A percentile compares a stretch with the other conserved stretches of the same genome.
phyloP scores from a whole-genome alignment of 35 echinoderm and acorn worm species.

The Anneissia japonica region DNA sequence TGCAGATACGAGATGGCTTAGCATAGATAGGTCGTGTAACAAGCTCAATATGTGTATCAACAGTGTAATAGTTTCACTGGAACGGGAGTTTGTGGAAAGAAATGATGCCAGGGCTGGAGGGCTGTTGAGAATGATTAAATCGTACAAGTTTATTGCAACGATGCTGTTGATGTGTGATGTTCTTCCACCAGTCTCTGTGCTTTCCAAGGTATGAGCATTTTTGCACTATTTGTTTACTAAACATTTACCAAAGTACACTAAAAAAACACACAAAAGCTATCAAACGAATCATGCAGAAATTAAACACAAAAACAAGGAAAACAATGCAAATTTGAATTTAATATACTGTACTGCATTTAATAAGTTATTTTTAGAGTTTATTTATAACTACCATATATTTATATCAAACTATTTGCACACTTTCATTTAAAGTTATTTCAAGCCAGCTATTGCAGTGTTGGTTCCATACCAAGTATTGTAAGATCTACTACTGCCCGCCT shows the following conservation, averaged over 20 bases:
- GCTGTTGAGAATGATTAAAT: slow-evolving; percentile 20
- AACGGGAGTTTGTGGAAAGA: slow-evolving; percentile 30
- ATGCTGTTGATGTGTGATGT: slow-evolving; percentile 44
- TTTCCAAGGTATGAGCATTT: slow-evolving; percentile 39
- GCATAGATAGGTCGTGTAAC: slow-evolving; percentile 1
- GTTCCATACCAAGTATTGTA: too few species aligned
- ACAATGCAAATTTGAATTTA: not conserved
- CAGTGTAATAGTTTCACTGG: slow-evolving; percentile 25
- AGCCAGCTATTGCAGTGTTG: too few species aligned
- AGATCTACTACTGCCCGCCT: too few species aligned
- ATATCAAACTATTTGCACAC: too few species aligned
- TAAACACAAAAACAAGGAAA: not conserved
- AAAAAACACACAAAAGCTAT: not conserved
- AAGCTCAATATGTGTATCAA: slow-evolving; percentile 18
- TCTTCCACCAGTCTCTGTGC: slow-evolving; percentile 25
- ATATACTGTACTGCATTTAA: too few species aligned
- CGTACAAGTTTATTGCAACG: slow-evolving; percentile 32
- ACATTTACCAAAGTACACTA: not conserved
- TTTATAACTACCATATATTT: too few species aligned
- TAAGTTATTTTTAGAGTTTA: too few species aligned
- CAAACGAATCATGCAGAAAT: not conserved
- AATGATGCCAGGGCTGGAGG: slow-evolving; percentile 37
- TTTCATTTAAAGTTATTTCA: too few species aligned
- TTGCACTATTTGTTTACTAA: not conserved
- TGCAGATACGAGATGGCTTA: slow-evolving; percentile 31